Evolutionary conservation across 2,113 vertebrate species (phyloP).

Genomic region (Cygnus buccinator): DNA sequence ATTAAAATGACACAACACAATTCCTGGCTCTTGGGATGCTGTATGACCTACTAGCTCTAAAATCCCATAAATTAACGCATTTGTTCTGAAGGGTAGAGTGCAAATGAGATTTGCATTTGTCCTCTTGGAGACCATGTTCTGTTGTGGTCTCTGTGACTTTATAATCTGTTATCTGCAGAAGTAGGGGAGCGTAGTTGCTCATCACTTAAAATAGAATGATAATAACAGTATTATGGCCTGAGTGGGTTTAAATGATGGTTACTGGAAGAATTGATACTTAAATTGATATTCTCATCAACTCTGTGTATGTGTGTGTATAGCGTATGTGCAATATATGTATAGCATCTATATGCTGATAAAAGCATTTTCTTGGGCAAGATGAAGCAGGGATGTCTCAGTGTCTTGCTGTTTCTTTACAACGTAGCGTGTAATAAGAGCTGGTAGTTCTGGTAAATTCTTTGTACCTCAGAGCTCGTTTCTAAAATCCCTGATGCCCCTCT

Average conservation of each 20-base stretch:
- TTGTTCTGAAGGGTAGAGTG: neutral
- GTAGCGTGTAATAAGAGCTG: neutral
- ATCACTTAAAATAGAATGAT: neutral
- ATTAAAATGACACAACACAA: neutral
- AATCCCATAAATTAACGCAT: neutral
- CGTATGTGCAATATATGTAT: no score
- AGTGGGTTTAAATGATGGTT: neutral
- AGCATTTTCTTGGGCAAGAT: neutral
- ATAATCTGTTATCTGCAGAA: fast-evolving
- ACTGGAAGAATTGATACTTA: neutral
- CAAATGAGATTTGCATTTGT: neutral
- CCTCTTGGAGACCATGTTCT: neutral
- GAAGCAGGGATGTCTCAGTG: neutral
- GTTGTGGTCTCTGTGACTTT: neutral
- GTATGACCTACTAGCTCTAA: neutral
- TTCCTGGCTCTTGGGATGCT: neutral
- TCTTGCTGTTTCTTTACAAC: neutral
- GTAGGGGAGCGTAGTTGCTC: neutral
- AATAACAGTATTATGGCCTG: neutral
- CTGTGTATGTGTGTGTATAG: neutral
- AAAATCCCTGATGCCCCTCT: neutral
- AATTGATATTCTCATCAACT: neutral
- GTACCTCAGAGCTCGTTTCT: neutral
- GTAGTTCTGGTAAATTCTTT: neutral
- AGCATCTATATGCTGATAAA: neutral